Evolutionary conservation across 1,140 invertebrate genomes (phyloP).

Genomic region (Elymnias hypermnestra): DNA sequence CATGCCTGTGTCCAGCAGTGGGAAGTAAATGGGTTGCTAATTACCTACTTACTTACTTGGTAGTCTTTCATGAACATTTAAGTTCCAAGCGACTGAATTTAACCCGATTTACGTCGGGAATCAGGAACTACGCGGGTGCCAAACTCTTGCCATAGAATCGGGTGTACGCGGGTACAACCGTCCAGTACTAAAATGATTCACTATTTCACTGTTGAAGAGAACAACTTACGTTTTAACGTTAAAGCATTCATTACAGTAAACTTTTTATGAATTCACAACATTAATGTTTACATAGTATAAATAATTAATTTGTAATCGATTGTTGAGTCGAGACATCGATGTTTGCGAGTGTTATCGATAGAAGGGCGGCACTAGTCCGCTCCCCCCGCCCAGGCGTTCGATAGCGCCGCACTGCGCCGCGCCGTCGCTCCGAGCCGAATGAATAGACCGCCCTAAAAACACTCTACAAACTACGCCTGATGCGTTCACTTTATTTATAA

Average conservation of each 20-base stretch:
- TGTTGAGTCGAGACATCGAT: constrained; percentile 12
- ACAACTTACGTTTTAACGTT: too few relatives aligned
- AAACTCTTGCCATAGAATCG: too few relatives aligned
- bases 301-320: constrained; percentile 9
- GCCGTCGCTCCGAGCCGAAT: constrained; percentile 35
- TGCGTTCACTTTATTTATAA: constrained; percentile 8
- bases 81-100: too few relatives aligned
- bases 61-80: too few relatives aligned
- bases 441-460: constrained; percentile 28
- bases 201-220: neutral
- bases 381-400: constrained; percentile 52
- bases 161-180: too few relatives aligned
- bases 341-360: constrained; percentile 10
- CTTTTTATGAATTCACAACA: neutral
- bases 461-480: constrained; percentile 10
- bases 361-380: constrained; percentile 30
- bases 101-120: too few relatives aligned
- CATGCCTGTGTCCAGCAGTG: too few relatives aligned
- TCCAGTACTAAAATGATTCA: too few relatives aligned
- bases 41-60: too few relatives aligned
- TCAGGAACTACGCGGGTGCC: too few relatives aligned
- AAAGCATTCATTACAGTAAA: too few relatives aligned
- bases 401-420: constrained; percentile 69
- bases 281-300: neutral
- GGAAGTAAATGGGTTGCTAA: too few relatives aligned